Conservation (phyloP, 2,797 vertebrate genomes). For the Hypotaenidia okinawae region DNA sequence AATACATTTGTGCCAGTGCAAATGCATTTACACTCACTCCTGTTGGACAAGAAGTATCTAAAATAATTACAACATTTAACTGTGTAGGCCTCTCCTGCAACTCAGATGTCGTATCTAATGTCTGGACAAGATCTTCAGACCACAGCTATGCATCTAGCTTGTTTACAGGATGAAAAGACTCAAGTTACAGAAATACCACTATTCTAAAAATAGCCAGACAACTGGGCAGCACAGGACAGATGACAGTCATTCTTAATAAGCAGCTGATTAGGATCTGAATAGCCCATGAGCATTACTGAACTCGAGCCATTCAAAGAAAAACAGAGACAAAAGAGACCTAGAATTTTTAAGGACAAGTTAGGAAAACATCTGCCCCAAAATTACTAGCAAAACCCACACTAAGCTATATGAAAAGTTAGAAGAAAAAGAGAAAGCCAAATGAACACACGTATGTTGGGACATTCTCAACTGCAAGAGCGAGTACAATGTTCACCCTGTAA, state of each 20-base stretch:
- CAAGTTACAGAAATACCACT: constrained; percentile 1
- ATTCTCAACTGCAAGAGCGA: not conserved
- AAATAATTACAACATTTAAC: not conserved
- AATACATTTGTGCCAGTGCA: not conserved
- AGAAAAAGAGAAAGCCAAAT: not conserved
- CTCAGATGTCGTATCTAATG: not conserved
- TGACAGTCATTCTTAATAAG: not conserved
- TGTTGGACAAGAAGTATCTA: not conserved
- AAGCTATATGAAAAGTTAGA: not conserved
- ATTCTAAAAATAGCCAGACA: constrained; percentile 38
- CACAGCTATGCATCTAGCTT: constrained; percentile 25
- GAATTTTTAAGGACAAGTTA: not conserved
- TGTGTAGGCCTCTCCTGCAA: not conserved
- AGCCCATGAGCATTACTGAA: not conserved
- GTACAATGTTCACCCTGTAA: not conserved
- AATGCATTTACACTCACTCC: not conserved
- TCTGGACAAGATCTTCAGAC: not conserved
- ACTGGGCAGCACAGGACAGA: constrained; percentile 37
- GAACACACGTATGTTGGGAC: not conserved
- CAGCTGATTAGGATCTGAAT: not conserved
- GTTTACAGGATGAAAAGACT: constrained; percentile 21
- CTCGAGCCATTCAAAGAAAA: not conserved
- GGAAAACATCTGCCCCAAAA: not conserved
- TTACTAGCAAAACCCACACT: not conserved
- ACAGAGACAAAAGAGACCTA: not conserved